A percentile compares a stretch with the other conserved stretches of the same genome.
Conservation (phyloP, 2,888 invertebrate species). For the Laothoe populi region DNA sequence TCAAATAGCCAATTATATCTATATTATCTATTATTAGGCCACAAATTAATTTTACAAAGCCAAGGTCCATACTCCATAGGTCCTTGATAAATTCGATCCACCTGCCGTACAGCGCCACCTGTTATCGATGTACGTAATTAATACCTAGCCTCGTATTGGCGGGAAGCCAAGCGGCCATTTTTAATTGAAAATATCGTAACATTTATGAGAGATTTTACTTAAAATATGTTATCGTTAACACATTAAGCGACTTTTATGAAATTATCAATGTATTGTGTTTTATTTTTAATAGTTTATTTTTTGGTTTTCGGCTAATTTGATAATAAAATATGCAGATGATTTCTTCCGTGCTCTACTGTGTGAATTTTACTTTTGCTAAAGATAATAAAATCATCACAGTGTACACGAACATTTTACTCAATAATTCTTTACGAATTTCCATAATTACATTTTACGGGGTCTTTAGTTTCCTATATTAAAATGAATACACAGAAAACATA, state of each 20-base stretch:
- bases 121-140: conserved; percentile 64
- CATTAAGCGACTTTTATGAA: neutral
- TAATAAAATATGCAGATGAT: too few species aligned
- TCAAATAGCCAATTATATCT: too few species aligned
- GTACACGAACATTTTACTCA: too few species aligned
- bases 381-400: too few species aligned
- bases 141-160: conserved; percentile 43
- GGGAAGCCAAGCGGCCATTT: conserved; percentile 25
- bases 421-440: too few species aligned
- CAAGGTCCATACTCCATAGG: neutral
- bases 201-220: conserved; percentile 15
- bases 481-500: too few species aligned
- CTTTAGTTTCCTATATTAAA: too few species aligned
- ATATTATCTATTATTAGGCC: neutral
- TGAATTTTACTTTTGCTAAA: too few species aligned
- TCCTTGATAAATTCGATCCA: conserved; percentile 52
- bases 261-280: neutral
- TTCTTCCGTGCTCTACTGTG: too few species aligned
- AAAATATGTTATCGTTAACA: neutral
- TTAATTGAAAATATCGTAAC: conserved; percentile 17
- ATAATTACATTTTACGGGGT: too few species aligned
- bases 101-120: conserved; percentile 62
- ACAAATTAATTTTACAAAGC: conserved; percentile 15
- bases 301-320: too few species aligned
- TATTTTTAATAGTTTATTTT: too few species aligned